Base-by-base conservation (phyloP, 2,888 invertebrate genomes). In the Acleris literana region DNA sequence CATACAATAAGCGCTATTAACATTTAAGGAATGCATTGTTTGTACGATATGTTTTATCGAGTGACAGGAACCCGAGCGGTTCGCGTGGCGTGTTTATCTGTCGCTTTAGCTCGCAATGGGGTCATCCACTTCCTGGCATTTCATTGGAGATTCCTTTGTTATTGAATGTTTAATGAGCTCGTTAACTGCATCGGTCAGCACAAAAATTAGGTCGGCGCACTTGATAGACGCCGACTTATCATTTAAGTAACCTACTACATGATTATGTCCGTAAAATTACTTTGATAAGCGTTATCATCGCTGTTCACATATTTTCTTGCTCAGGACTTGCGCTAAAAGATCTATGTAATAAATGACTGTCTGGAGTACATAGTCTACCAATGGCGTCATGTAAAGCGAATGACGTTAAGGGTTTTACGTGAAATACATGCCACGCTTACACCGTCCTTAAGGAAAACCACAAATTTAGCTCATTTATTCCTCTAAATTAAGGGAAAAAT, bases 81-180 rank as follows among this genome's bases (percentile, higher is more conserved):
- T 69, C 59, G 63, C 61, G 70, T 67, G 11, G 63, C 61, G 70
- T 71, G 72, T 69, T 82, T 81, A 81, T 82, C 80, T 73, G 64
- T 64, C 56, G 58, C 52, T 16, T 63, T 63, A 64, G 66, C 56
- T 54, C 59, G 57, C 65, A 74, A 71, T 62, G 71, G 69, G 74
- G 72, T 73, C 77, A 71, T 67, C 61, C 68, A 66, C 72, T 62
- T 70, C 64, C 69, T 70, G 63, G 33, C 63, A 53, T 58, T 53
- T 51, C 43, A 44, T 53, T 53, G 44, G 52, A 49, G 63, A 54
- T 63, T 59, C 48, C 63, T 63, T 68, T 68, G 63, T 68, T 63
- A 68, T 63, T 63, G 54, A 63, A 63, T 49, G 58, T 68, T 49
- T 58, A 63, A 68, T 63, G 67, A 63, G 52, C 57, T 66, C 62